Percentiles rank a stretch among this genome's conserved stretches.
Conservation (phyloP, 2,113 vertebrate species). For the human (Homo sapiens) region DNA sequence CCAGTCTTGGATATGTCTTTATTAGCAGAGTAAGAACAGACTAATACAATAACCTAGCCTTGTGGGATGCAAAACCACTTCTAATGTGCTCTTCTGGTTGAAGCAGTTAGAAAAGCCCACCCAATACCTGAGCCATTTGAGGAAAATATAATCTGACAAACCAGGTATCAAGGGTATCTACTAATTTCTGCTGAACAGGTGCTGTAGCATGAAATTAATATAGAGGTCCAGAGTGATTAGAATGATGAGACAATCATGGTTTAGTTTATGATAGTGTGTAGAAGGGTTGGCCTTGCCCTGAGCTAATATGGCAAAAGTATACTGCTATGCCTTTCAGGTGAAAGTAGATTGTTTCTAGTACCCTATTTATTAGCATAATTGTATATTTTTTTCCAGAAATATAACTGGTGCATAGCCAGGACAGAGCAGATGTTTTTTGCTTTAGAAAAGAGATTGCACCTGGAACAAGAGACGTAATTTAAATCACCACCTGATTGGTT, state of each 20-base stretch:
- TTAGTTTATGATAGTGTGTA: not conserved
- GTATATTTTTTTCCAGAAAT: not conserved
- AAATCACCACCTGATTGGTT: not conserved
- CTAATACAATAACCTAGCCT: not conserved
- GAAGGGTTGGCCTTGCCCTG: not conserved
- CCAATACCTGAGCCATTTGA: not conserved
- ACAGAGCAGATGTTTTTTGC: not conserved
- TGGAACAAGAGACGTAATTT: not conserved
- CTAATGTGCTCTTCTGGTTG: not conserved
- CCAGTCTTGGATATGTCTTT: too few relatives aligned
- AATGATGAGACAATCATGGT: not conserved
- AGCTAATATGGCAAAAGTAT: not conserved
- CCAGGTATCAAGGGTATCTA: not conserved
- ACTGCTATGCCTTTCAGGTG: not conserved
- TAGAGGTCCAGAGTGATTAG: not conserved
- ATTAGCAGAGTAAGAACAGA: too few relatives aligned
- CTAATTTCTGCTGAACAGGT: not conserved
- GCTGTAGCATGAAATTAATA: not conserved
- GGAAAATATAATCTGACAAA: not conserved
- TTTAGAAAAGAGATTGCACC: not conserved
- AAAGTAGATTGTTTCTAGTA: not conserved
- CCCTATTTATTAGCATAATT: not conserved
- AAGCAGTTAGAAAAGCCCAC: not conserved
- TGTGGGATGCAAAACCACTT: not conserved
- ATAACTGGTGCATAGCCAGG: not conserved